Evolutionary conservation across 2,113 vertebrate species (phyloP).

Genomic region (Pardalotus punctatus): DNA sequence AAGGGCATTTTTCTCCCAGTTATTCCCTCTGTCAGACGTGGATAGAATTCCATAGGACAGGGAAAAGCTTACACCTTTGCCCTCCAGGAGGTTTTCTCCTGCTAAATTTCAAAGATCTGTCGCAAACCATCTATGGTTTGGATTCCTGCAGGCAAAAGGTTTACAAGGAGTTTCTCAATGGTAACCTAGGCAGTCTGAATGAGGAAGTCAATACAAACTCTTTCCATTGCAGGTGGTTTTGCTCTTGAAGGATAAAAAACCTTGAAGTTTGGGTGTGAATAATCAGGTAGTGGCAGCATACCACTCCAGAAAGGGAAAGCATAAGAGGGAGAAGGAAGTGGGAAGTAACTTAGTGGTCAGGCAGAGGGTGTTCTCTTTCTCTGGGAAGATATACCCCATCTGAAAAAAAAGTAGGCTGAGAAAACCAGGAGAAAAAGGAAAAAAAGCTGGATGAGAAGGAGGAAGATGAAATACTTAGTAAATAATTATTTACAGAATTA

Average conservation of each 20-base stretch:
- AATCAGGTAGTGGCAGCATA: not conserved
- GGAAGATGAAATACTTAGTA: not conserved
- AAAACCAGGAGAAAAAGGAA: not conserved
- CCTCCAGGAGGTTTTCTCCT: not conserved
- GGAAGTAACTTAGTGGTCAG: not conserved
- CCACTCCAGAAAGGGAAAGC: not conserved
- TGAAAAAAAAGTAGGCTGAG: not conserved
- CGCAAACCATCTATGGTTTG: not conserved
- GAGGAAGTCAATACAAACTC: not conserved
- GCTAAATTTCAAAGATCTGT: not conserved
- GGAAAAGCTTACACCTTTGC: not conserved
- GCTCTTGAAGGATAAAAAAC: not conserved
- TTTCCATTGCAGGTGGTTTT: not conserved
- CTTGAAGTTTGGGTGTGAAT: not conserved
- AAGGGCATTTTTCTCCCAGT: not conserved
- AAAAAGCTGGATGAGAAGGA: not conserved
- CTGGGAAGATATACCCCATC: not conserved
- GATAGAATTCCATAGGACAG: not conserved
- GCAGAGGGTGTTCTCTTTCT: not conserved
- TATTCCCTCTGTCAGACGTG: not conserved
- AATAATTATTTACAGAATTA: not conserved
- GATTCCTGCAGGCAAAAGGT: not conserved
- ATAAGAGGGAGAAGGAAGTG: not conserved
- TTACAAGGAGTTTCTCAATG: not conserved
- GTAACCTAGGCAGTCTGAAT: not conserved